Evolutionary conservation across 2,113 vertebrate species (phyloP).

Genomic region (Limnothrissa miodon): DNA sequence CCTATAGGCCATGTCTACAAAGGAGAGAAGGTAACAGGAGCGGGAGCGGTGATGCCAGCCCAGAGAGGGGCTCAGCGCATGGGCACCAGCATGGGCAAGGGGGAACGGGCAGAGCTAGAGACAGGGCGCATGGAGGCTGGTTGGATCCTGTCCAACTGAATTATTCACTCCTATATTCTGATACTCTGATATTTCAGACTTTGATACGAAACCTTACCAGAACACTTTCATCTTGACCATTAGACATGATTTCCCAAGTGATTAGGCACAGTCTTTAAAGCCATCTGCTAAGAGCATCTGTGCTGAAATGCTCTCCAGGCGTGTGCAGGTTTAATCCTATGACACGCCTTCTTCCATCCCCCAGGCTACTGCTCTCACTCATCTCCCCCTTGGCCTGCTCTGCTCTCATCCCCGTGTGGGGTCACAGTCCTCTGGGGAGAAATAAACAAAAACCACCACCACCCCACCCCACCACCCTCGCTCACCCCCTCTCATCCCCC

Average conservation of each 20-base stretch:
- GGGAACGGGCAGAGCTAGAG: neutral
- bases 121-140: neutral
- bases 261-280: neutral
- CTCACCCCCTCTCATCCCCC: neutral
- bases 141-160: neutral
- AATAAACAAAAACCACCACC: slow-evolving; percentile 18
- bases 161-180: neutral
- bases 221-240: neutral
- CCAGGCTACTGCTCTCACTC: neutral
- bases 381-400: slow-evolving; percentile 29
- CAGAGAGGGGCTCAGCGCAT: slow-evolving; percentile 34
- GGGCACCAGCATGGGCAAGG: slow-evolving; percentile 6
- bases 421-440: slow-evolving; percentile 44
- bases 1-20: slow-evolving; percentile 72
- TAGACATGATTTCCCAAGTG: neutral
- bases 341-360: neutral
- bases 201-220: neutral
- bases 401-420: slow-evolving; percentile 28
- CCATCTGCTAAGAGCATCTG: neutral
- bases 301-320: neutral
- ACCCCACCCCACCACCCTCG: neutral
- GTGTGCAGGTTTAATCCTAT: neutral
- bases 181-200: neutral
- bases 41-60: slow-evolving; percentile 46
- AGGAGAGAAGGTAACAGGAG: slow-evolving; percentile 76